phyloP scores from a whole-genome alignment of 2,113 vertebrate species.

The Macrotus californicus region DNA sequence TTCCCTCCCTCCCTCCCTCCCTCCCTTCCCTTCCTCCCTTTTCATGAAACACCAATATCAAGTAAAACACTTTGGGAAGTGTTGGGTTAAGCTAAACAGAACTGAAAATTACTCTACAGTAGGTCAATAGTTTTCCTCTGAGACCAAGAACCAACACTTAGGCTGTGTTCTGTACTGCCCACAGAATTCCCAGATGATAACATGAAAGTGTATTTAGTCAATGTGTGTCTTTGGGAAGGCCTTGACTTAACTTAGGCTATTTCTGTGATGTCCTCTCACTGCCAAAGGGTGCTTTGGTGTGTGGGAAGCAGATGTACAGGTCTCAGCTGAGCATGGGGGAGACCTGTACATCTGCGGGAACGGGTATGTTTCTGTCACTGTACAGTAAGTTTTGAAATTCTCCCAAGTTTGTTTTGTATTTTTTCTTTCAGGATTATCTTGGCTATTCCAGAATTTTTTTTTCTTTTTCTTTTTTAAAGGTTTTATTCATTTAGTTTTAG shows the following conservation, averaged over 20 bases:
- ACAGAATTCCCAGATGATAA: neutral
- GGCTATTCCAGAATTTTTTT: neutral
- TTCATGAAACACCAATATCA: neutral
- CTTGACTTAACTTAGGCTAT: neutral
- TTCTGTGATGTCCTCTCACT: neutral
- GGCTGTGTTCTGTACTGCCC: neutral
- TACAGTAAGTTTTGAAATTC: neutral
- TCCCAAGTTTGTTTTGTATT: neutral
- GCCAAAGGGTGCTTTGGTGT: neutral
- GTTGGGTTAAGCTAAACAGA: neutral
- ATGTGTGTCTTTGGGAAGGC: neutral
- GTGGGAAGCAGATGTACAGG: neutral
- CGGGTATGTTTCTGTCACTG: neutral
- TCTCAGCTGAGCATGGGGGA: neutral
- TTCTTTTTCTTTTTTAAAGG: no score
- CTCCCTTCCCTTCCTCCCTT: neutral
- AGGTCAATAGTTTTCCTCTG: neutral
- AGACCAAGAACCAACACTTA: neutral
- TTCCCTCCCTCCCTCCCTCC: neutral
- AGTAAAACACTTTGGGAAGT: neutral
- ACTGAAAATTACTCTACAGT: neutral
- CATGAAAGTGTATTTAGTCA: neutral
- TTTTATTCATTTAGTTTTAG: no score
- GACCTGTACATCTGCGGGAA: neutral
- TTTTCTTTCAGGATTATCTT: neutral